Conservation (phyloP, 2,888 invertebrate species). For the Plebejus melissa region DNA sequence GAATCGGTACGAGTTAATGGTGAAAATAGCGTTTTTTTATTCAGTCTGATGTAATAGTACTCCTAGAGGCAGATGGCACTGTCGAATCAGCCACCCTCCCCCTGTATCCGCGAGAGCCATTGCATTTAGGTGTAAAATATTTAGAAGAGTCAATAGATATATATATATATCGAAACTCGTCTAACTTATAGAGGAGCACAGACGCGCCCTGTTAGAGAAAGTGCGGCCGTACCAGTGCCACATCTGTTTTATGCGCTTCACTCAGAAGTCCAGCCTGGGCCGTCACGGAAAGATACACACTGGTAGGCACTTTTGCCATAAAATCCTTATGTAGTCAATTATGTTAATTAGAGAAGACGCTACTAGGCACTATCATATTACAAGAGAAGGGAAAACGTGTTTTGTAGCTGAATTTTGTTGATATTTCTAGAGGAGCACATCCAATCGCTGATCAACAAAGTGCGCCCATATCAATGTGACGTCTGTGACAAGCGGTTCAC, state of each 20-base stretch:
- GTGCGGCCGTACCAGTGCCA: conserved; percentile 85
- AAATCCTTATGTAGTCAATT: conserved; percentile 74
- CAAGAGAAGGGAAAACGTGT: conserved; percentile 58
- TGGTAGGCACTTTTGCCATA: conserved; percentile 79
- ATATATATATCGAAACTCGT: conserved; percentile 72
- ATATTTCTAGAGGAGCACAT: conserved; percentile 80
- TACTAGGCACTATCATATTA: conserved; percentile 59
- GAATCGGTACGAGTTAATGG: conserved; percentile 81
- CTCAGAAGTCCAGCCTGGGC: conserved; percentile 86
- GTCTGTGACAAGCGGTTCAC: conserved; percentile 89
- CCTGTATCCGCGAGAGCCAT: conserved; percentile 64
- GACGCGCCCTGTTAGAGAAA: conserved; percentile 80
- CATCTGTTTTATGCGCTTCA: conserved; percentile 85
- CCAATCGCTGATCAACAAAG: conserved; percentile 81
- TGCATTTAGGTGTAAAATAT: conserved; percentile 55
- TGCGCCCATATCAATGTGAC: conserved; percentile 84
- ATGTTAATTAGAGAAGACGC: conserved; percentile 62
- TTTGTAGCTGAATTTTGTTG: conserved; percentile 77
- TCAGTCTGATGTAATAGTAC: conserved; percentile 50
- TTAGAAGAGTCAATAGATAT: conserved; percentile 66
- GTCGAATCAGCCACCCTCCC: conserved; percentile 65
- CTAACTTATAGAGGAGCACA: conserved; percentile 80
- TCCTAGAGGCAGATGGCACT: conserved; percentile 66
- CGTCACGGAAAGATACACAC: conserved; percentile 86
- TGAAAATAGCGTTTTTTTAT: conserved; percentile 74